Base-by-base conservation (phyloP, 2,797 vertebrate genomes). In the Malacoraja senta region DNA sequence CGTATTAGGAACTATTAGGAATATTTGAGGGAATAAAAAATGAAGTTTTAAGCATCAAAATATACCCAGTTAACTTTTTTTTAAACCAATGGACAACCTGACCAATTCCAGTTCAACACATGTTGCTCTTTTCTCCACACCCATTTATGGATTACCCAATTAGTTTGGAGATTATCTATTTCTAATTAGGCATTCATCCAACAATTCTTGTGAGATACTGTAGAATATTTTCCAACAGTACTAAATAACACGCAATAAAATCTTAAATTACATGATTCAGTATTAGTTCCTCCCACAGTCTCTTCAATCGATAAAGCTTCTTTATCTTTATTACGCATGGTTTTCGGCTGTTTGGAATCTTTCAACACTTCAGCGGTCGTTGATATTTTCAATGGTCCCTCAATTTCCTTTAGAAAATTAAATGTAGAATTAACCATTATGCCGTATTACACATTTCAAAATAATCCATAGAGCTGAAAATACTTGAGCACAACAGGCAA, bases 361-460 rank as follows among this genome's bases (percentile, higher is more conserved):
- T 97, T 97, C 94, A 95, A 95, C 84, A 96, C 95, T 94, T 98
- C 98, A 86, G 97, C 95, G 93, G 98, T 95, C 21, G 97, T 97
- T 0, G 97, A 97, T 92, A 97, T 97, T 95, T 98, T 97, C 92
- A 96, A 93, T 12, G 96, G 95, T 93, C 97, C 97, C 93, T 96
- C 77, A 83, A 97, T 95, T 91, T 95, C 58, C 97, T 97, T 95
- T 26, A 80, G 3, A 29, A 76, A 74, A 44, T 91, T 26, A 74
- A 26, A 38, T 71, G 38, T 44, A 38, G 21, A 53, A 91, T 26
- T 44, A 38, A 91, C 21, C 9, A 74, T 10, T 29, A 3, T 53
- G 24, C 10, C 68, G 29, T 1, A 1, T 44, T 92, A 92, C 35
- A 92, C 7, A 74, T 71, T 92, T 92, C 35, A 72, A 92, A 92